Evolutionary conservation across 2,888 invertebrate species (phyloP).

Genomic region (Ornithoptera priamus): DNA sequence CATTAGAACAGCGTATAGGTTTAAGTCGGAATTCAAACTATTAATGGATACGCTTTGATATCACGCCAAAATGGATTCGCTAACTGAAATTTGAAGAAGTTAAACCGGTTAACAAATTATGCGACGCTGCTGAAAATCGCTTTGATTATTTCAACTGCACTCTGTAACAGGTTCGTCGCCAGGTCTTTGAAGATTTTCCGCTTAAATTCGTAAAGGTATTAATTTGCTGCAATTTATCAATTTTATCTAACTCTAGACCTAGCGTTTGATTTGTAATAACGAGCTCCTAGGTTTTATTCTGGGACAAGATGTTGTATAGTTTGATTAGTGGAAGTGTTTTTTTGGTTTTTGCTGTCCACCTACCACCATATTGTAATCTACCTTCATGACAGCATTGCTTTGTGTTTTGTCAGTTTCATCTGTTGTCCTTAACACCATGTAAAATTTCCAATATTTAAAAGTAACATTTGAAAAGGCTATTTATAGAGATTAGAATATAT

Average conservation of each 20-base stretch:
- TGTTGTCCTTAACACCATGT: too few species aligned
- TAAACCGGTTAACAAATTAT: neutral
- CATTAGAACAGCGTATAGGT: neutral
- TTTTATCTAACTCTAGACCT: neutral
- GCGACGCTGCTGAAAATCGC: neutral
- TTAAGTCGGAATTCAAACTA: neutral
- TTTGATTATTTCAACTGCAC: too few species aligned
- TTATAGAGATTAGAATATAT: too few species aligned
- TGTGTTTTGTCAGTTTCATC: too few species aligned
- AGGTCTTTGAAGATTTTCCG: neutral
- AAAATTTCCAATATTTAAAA: too few species aligned
- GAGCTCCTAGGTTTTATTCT: too few species aligned
- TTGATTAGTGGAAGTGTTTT: too few species aligned
- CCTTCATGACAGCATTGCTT: too few species aligned
- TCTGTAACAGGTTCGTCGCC: neutral
- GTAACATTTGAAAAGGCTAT: too few species aligned
- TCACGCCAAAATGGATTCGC: neutral
- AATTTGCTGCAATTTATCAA: neutral
- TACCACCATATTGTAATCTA: too few species aligned
- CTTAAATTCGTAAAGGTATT: neutral
- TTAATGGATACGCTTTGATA: neutral
- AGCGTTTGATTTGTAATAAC: neutral
- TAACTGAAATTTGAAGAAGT: neutral
- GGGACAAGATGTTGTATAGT: too few species aligned
- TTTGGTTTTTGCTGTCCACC: too few species aligned